These are phyloP conservation scores for Cryptomyrus ogoouensis DNA, from an alignment of 2,113 vertebrate genomes.

Conservation along the genomic window DNA sequence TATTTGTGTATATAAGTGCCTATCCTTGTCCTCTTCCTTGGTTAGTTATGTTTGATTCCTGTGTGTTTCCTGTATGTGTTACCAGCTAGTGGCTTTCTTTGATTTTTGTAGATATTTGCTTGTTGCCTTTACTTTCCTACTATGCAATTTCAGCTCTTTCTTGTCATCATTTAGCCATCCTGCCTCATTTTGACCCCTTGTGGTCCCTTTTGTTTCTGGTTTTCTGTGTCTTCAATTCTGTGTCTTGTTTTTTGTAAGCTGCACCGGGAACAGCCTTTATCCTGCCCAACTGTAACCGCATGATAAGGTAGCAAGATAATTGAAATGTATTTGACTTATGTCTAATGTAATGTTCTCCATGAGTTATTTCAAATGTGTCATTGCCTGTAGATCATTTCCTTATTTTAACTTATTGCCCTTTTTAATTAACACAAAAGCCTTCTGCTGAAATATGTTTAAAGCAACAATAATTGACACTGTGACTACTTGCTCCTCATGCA, in stretches of 20 bases:
- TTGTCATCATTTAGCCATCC: neutral
- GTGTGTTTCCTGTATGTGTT: neutral
- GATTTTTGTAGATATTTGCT: neutral
- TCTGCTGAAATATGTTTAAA: neutral
- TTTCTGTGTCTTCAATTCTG: neutral
- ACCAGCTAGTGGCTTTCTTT: neutral
- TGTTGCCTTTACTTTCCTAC: neutral
- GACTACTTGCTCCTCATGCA: neutral
- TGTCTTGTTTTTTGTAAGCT: neutral
- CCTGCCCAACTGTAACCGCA: neutral
- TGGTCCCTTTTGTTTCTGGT: neutral
- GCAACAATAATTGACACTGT: neutral
- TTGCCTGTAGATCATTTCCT: neutral
- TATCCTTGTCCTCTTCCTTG: neutral
- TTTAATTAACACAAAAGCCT: neutral
- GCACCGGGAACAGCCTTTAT: neutral
- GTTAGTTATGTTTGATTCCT: neutral
- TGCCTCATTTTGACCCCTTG: neutral
- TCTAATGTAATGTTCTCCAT: neutral
- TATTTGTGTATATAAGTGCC: neutral
- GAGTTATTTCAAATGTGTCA: neutral
- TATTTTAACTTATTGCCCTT: neutral
- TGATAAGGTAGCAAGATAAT: neutral
- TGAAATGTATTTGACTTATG: neutral
- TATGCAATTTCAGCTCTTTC: neutral